Conservation (phyloP, 2,797 vertebrate genomes). For the Cyprinodon diabolis region DNA sequence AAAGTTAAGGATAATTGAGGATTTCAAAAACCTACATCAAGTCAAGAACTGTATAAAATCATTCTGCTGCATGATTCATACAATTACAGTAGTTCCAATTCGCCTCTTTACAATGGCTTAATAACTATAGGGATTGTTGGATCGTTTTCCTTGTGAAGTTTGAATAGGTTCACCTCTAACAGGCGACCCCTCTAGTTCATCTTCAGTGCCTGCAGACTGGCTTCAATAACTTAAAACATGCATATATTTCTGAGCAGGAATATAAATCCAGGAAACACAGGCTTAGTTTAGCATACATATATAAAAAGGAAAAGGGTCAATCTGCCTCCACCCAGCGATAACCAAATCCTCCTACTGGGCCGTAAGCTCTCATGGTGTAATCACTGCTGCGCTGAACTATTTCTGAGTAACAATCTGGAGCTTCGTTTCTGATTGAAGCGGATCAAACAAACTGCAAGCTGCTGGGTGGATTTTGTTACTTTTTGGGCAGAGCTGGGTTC, state of each 20-base stretch:
- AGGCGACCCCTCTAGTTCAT: neutral
- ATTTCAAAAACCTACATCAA: neutral
- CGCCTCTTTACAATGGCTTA: neutral
- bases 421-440: neutral
- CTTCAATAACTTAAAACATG: neutral
- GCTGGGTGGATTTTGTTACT: conserved; percentile 14
- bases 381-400: conserved; percentile 7
- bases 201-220: neutral
- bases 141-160: neutral
- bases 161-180: no score
- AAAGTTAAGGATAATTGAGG: neutral
- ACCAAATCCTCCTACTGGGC: conserved; percentile 10
- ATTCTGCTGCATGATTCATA: neutral
- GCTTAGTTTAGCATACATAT: conserved; percentile 5
- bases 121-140: neutral
- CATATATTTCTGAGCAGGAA: neutral
- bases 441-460: conserved; percentile 8
- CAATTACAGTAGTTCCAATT: neutral
- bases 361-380: conserved; percentile 9
- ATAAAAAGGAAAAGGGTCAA: conserved; percentile 4
- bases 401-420: conserved; percentile 11
- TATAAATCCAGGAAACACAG: conserved; percentile 1
- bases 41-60: neutral
- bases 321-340: conserved; percentile 5
- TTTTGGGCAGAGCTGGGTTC: conserved; percentile 1